Percentiles rank a stretch among this genome's conserved stretches.
phyloP scores from a whole-genome alignment of 2,797 vertebrate species.

The Champsocephalus gunnari region DNA sequence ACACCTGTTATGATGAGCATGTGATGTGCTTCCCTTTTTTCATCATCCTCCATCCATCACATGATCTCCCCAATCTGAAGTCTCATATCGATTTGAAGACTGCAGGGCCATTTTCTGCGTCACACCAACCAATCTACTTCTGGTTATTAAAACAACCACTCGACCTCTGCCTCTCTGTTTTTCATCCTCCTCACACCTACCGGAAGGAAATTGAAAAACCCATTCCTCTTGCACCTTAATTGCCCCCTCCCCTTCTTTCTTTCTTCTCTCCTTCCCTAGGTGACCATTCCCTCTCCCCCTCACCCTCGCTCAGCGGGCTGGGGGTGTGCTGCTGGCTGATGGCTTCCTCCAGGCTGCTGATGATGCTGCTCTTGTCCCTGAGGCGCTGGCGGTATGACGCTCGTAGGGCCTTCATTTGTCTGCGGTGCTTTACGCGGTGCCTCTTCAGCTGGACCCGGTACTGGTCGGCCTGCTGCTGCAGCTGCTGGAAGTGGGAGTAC shows the following conservation, averaged over 20 bases:
- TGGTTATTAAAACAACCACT: constrained; percentile 24
- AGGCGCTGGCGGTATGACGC: constrained; percentile 85
- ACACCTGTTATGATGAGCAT: not conserved
- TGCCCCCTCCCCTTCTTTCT: constrained; percentile 18
- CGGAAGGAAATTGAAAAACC: constrained; percentile 5
- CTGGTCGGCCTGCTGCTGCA: constrained; percentile 87
- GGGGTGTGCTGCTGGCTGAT: constrained; percentile 81
- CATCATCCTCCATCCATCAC: constrained; percentile 16
- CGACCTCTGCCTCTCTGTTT: constrained; percentile 30
- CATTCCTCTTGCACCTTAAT: constrained; percentile 20
- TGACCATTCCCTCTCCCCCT: constrained; percentile 33
- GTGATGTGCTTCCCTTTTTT: not conserved
- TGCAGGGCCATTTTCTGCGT: constrained; percentile 1
- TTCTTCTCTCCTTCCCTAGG: not conserved
- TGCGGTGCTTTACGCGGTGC: constrained; percentile 82
- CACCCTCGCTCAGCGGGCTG: constrained; percentile 78
- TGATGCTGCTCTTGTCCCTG: constrained; percentile 86
- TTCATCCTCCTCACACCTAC: constrained; percentile 19
- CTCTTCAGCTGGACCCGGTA: constrained; percentile 85
- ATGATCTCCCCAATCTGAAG: constrained; percentile 35
- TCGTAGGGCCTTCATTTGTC: constrained; percentile 84
- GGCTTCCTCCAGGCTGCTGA: constrained; percentile 86
- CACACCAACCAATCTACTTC: not conserved
- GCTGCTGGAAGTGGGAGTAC: constrained; percentile 88
- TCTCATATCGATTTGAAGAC: constrained; percentile 19